Conservation (phyloP, 2,113 vertebrate species). For the Aldabrachelys gigantea region DNA sequence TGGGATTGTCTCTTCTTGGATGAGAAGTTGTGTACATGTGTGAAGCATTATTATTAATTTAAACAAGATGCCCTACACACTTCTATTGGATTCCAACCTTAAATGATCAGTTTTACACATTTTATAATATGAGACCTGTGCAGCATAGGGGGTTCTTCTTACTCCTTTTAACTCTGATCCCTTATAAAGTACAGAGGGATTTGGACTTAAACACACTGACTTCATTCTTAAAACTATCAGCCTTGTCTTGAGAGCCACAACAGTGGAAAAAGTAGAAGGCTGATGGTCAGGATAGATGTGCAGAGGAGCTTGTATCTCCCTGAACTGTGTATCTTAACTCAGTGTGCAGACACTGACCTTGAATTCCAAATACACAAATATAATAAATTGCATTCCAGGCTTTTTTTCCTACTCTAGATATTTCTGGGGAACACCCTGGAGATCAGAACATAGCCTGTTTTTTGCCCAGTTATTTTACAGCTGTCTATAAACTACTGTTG, state of each 20-base stretch:
- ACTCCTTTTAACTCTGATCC: background rate
- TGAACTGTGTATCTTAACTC: background rate
- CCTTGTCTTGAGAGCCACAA: background rate
- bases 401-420: background rate
- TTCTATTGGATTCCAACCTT: background rate
- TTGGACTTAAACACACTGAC: background rate
- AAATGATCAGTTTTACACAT: background rate
- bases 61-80: background rate
- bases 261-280: background rate
- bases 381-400: background rate
- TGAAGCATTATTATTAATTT: background rate
- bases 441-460: background rate
- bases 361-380: background rate
- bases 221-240: background rate
- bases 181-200: background rate
- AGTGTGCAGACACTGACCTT: background rate
- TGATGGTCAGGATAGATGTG: background rate
- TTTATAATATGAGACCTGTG: background rate
- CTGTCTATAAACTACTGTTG: background rate
- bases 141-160: background rate
- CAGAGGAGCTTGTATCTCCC: background rate
- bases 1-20: background rate
- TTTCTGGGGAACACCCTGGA: background rate
- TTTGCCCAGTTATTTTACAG: background rate
- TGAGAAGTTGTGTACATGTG: background rate